Evolutionary conservation across 2,113 vertebrate genomes (phyloP), one percentile per base, ranked within the genome.

Genomic region (Coptodon rendalli): DNA sequence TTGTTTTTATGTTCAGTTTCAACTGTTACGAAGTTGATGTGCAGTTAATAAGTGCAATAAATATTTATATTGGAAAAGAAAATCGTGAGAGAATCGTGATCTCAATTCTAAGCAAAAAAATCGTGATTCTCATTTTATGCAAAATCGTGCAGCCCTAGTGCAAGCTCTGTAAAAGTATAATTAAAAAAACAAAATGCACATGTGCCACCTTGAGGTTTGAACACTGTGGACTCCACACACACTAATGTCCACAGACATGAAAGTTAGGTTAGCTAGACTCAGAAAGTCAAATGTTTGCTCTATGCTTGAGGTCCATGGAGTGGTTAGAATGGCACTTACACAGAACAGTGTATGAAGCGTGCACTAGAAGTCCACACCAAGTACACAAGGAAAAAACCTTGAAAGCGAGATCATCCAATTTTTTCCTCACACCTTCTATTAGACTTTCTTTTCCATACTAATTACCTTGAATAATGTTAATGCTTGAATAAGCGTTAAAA

Each of bases 381-480:
- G 40, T 3, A 17, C 24, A 48, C 40, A 48, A 29, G 4, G 22
- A 17, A 45, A 48, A 48, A 48, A 19, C 43, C 40, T 50, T 50
- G 24, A 29, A 76, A 11, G 22, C 0, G 2, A 48, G 40, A 50
- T 76, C 43, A 31, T 19, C 16, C 66, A 45, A 45, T 6, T 73
- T 73, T 45, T 40, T 24, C n/a, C 36, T 43, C 66, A 43, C 66
- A 43, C 13, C 2, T 71, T 71, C 12, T 43, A 71, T 43, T 43
- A 71, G 7, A 45, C 13, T 27, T 45, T 73, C 22, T 9, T 40
- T 27, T 22, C 7, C 7, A 27, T 71, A 16, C 2, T 71, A 71
- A 40, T 68, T 66, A 66, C 6, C 61, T 66, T 66, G 34, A 66
- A 66, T 22, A 66, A 38, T 66, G 61, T 66, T 38, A 38, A 22